Evolutionary conservation across 2,888 invertebrate species (phyloP).

Genomic region (Drosophila lacicola): DNA sequence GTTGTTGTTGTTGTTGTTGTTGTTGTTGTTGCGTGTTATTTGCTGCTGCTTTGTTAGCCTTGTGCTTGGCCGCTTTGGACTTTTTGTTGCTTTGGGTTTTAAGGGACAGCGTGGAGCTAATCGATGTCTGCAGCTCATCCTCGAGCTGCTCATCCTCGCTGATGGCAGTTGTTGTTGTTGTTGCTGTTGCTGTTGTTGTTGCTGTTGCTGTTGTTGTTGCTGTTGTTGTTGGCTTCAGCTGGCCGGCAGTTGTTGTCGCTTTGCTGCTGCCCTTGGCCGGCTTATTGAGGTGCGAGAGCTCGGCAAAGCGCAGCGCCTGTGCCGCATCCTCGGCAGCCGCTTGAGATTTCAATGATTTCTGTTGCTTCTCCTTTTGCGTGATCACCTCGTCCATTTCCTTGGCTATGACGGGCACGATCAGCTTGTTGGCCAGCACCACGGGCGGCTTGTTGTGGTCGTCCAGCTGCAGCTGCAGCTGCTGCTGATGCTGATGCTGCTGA

Average conservation of each 20-base stretch:
- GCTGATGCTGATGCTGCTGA: slow-evolving; percentile 5
- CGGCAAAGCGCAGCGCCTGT: slow-evolving; percentile 54
- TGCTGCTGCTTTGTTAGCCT: slow-evolving; percentile 38
- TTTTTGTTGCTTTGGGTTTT: slow-evolving; percentile 47
- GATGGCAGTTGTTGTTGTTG: slow-evolving; percentile 27
- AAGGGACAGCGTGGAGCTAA: slow-evolving; percentile 22
- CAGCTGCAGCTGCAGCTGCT: slow-evolving; percentile 14
- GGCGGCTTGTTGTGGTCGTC: slow-evolving; percentile 68
- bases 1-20: slow-evolving; percentile 18
- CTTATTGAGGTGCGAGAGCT: slow-evolving; percentile 64
- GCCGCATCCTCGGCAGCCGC: slow-evolving; percentile 60
- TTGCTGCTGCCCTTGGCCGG: slow-evolving; percentile 19
- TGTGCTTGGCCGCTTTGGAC: slow-evolving; percentile 51
- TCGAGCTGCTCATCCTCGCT: slow-evolving; percentile 56
- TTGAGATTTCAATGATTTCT: slow-evolving; percentile 51
- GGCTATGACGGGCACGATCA: slow-evolving; percentile 85
- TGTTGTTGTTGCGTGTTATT: slow-evolving; percentile 4
- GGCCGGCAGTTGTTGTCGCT: slow-evolving; percentile 39
- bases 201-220: background rate
- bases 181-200: slow-evolving; percentile 13
- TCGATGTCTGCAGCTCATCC: slow-evolving; percentile 44
- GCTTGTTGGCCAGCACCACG: slow-evolving; percentile 80
- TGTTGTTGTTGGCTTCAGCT: slow-evolving; percentile 11
- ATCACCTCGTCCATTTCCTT: slow-evolving; percentile 82
- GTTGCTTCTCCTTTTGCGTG: slow-evolving; percentile 73